These are phyloP conservation scores for Lichenostomus cassidix DNA, from an alignment of 2,113 vertebrate genomes.

Conservation along the genomic window DNA sequence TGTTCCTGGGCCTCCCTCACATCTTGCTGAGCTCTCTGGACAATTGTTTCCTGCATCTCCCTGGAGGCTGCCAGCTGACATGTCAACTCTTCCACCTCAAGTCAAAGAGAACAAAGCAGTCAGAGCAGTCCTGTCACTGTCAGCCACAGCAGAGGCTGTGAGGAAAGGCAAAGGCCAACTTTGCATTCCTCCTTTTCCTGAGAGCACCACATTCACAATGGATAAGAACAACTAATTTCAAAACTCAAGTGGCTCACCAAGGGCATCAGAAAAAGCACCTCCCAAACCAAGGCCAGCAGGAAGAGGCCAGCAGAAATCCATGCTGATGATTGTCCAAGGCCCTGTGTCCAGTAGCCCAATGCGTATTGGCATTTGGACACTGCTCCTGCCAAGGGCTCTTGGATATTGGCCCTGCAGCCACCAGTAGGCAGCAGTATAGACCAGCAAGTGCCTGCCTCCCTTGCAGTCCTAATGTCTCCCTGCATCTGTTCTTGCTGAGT, in stretches of 20 bases:
- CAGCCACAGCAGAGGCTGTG: background rate
- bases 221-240: background rate
- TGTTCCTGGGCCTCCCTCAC: constrained; percentile 30
- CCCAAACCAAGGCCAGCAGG: background rate
- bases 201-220: background rate
- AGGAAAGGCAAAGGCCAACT: background rate
- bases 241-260: background rate
- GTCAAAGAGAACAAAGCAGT: background rate
- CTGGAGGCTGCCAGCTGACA: constrained; percentile 52
- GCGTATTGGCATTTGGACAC: too few species aligned
- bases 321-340: background rate
- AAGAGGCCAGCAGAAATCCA: background rate
- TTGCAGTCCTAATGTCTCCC: too few species aligned
- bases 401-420: too few species aligned
- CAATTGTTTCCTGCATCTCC: constrained; percentile 23
- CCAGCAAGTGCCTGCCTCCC: too few species aligned
- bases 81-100: constrained; percentile 65
- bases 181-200: background rate
- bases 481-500: background rate
- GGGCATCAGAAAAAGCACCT: background rate
- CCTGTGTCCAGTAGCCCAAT: too few species aligned
- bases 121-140: background rate
- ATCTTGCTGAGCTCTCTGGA: constrained; percentile 54
- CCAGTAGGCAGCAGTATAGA: too few species aligned
- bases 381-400: too few species aligned